Base-by-base conservation (phyloP, 2,113 vertebrate genomes). In the Leucoraja erinaceus region DNA sequence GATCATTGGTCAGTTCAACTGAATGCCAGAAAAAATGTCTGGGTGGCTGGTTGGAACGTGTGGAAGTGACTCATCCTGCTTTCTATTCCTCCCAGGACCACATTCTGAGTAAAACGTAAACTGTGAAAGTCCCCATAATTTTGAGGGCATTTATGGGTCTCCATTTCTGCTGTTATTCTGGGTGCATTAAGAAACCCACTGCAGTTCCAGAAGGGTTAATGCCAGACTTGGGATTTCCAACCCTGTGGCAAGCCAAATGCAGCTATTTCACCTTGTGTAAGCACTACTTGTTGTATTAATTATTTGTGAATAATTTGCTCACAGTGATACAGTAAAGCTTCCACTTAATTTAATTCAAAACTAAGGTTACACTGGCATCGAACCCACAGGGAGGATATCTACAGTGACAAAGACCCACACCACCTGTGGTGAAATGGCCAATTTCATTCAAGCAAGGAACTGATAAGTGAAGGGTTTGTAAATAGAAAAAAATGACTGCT, bases 321-420 rank as follows among this genome's bases (percentile, higher is more conserved):
- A 90, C 54, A 18, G 5, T 31, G 88, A 70, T 38, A 70, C 68
- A 16, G 66, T 66, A 91, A 47, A 47, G 66, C 88, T 91, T 72
- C 86, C 86, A 90, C 86, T 90, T 68, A 66, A 90, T 90, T 90
- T 66, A 70, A 25, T 91, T 91, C 66, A 91, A 91, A 5, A 91
- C 66, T 47, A 70, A 72, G 63, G 88, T 70, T 91, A 33, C 11
- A 72, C 31, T 72, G 28, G 88, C 66, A 72, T 91, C 33, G 33
- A 11, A 91, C 31, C 88, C 63, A 91, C n/a, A 72, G 90, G 90
- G 68, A 72, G 68, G 66, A 70, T 72, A 74, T 91, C 66, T 72
- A 72, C 90, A 72, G 11, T 74, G 90, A 91, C 66, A 91, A 70
- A 47, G 66, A 91, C 12, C 63, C 33, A 12, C n/a, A 47, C n/a